Conservation (phyloP, 2,888 invertebrate species). For the Nasonia oneida region DNA sequence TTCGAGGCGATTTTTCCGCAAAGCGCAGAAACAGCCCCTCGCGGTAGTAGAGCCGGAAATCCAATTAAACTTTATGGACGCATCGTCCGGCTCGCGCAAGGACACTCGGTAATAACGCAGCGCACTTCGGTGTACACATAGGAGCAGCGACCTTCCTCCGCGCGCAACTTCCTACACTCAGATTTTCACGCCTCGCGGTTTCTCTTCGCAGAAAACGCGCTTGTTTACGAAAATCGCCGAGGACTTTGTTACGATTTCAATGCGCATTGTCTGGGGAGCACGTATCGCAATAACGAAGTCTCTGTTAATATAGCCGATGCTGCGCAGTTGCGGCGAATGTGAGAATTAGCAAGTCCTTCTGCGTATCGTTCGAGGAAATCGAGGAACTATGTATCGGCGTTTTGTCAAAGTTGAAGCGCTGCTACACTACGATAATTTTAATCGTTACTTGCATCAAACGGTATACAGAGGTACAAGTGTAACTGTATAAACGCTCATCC, state of each 20-base stretch:
- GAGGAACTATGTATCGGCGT: background rate
- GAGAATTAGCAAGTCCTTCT: background rate
- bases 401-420: no score
- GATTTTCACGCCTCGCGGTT: conserved; percentile 56
- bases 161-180: conserved; percentile 34
- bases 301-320: background rate
- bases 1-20: background rate
- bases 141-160: background rate
- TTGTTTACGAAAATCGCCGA: conserved; percentile 35
- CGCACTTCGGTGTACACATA: background rate
- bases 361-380: background rate
- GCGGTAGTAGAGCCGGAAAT: conserved; percentile 7
- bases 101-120: background rate
- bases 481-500: conserved; percentile 1
- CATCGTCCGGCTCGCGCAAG: conserved; percentile 34
- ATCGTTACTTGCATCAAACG: background rate
- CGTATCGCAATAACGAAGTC: background rate
- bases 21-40: background rate
- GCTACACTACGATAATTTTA: no score
- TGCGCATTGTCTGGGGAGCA: background rate
- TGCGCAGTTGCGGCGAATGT: background rate
- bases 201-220: conserved; percentile 42
- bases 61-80: conserved; percentile 45
- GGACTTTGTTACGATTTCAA: background rate
- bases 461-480: background rate